These are phyloP conservation scores for Mesoligia furuncula DNA, from an alignment of 2,888 invertebrate species.

Conservation along the genomic window DNA sequence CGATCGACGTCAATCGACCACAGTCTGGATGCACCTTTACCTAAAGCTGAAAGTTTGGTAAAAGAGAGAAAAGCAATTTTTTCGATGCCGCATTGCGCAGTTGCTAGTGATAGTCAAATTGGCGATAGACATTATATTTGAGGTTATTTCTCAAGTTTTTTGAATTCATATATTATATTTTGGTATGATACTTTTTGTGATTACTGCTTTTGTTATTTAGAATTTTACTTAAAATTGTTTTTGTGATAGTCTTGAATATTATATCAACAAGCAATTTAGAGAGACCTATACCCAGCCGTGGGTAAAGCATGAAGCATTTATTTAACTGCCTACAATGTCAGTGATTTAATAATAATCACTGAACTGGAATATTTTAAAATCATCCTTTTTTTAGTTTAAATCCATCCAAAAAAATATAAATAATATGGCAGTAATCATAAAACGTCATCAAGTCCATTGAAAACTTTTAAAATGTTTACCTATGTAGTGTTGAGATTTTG, in stretches of 20 bases:
- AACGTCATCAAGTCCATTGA: slow-evolving; percentile 17
- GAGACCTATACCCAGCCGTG: neutral
- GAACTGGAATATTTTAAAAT: neutral
- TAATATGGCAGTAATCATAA: slow-evolving; percentile 39
- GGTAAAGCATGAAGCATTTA: slow-evolving; percentile 20
- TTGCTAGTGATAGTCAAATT: neutral
- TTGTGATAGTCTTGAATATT: neutral
- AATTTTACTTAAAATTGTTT: neutral
- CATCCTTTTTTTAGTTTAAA: neutral
- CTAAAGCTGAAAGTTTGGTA: neutral
- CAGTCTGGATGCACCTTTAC: neutral
- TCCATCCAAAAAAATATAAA: neutral
- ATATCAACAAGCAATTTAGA: neutral
- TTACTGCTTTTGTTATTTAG: slow-evolving; percentile 32
- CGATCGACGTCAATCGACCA: neutral
- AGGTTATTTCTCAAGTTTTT: slow-evolving; percentile 38
- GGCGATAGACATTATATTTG: slow-evolving; percentile 41
- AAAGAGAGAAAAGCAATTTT: neutral
- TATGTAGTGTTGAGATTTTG: slow-evolving; percentile 48
- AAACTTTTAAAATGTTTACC: slow-evolving; percentile 10
- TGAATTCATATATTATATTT: slow-evolving; percentile 36
- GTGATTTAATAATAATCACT: neutral
- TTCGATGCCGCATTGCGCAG: slow-evolving; percentile 6
- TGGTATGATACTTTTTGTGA: slow-evolving; percentile 49
- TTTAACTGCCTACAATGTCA: slow-evolving; percentile 26